These are phyloP conservation scores for Variabilichromis moorii DNA, from an alignment of 2,113 vertebrate species.

Conservation along the genomic window DNA sequence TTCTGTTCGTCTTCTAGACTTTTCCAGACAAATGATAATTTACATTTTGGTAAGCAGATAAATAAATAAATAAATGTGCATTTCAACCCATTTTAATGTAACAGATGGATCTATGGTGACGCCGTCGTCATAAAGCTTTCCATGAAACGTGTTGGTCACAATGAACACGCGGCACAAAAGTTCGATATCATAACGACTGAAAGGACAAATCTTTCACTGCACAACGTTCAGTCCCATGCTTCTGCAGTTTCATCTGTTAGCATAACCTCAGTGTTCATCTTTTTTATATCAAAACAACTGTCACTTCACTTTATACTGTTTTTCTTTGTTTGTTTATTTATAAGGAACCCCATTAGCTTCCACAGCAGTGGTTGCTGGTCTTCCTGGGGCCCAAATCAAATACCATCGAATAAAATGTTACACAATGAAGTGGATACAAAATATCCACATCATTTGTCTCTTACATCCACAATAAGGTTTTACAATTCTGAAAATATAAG, in stretches of 20 bases:
- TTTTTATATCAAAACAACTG: background rate
- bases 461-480: background rate
- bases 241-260: background rate
- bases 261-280: background rate
- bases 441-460: background rate
- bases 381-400: background rate
- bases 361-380: background rate
- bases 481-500: background rate
- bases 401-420: background rate
- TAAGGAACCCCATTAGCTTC: background rate
- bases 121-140: background rate
- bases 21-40: background rate
- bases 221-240: background rate
- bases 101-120: background rate
- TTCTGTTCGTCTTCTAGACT: background rate
- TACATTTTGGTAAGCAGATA: too few relatives aligned
- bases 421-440: background rate
- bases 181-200: background rate
- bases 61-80: background rate
- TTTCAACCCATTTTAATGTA: background rate
- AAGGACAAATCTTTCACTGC: background rate
- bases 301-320: background rate
- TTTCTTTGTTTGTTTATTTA: background rate
- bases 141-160: background rate
- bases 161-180: background rate